These are phyloP conservation scores for Drosophila setosimentum DNA, from an alignment of 2,888 invertebrate species.

Conservation along the genomic window DNA sequence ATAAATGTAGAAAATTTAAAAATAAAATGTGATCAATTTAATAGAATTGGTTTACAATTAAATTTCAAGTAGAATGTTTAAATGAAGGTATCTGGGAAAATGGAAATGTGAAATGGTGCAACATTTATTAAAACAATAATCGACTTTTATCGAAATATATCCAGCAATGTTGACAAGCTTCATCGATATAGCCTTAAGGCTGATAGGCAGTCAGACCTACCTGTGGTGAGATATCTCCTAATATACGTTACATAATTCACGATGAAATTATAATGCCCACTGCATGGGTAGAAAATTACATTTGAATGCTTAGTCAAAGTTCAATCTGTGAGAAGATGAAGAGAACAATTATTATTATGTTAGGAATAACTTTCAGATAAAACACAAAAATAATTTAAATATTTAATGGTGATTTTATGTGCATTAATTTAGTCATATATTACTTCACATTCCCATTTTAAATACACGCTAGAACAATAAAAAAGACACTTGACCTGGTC, in stretches of 20 bases:
- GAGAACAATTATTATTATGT: background rate
- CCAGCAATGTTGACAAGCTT: background rate
- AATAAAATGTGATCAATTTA: background rate
- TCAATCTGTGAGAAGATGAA: background rate
- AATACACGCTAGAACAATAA: background rate
- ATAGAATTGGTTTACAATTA: background rate
- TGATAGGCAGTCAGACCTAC: background rate
- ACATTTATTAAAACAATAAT: background rate
- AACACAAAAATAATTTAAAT: background rate
- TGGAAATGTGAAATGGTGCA: background rate
- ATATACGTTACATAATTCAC: background rate
- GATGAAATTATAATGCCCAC: background rate
- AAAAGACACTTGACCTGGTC: conserved; percentile 33
- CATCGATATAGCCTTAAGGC: background rate
- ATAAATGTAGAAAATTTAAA: background rate
- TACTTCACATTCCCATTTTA: conserved; percentile 8
- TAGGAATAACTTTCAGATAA: background rate
- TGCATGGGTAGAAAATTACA: background rate
- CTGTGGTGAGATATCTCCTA: background rate
- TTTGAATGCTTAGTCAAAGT: background rate
- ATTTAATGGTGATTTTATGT: background rate
- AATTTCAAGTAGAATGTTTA: background rate
- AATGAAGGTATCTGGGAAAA: background rate
- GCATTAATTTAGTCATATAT: background rate
- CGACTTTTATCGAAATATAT: background rate